Base-by-base conservation (phyloP, 2,113 vertebrate species). In the Chaenocephalus aceratus region DNA sequence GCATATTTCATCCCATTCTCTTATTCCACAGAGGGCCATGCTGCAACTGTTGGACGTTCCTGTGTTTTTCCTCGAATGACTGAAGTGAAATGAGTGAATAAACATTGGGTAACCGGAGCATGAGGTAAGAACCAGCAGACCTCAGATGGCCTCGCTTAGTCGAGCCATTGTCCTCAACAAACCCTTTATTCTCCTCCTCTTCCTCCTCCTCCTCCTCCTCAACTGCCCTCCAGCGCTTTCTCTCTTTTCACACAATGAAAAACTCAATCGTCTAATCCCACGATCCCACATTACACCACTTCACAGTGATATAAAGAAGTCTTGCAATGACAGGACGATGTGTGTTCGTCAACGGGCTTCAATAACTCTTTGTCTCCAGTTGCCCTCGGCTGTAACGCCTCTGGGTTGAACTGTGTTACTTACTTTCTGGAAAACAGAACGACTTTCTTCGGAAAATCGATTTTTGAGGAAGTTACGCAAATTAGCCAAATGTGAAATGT, bases 91-190 rank as follows among this genome's bases (percentile, higher is more conserved):
- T 77, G 52, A 80, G 84, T 82, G 80, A 83, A 88, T 72, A 81
- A 82, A 85, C 82, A 83, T 12, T 52, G 74, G 49, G 71, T 18
- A 61, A 75, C 23, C 46, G 52, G 75, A 67, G 76, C 5, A 75
- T 86, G 89, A 87, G 74, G 84, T 87, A 79, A 88, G 75, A 84
- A 77, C 80, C 71, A 89, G 84, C 90, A 88, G 85, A 80, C 76
- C 77, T 91, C 80, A 86, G 77, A 86, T 76, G 76, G 76, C 87
- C 75, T 58, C 21, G 72, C 30, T 85, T 46, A 90, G 83, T 81
- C 10, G 12, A 70, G 67, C 61, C 53, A 69, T 88, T 92, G 91
- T 92, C 81, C 89, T 91, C 56, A 85, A 88, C 87, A 86, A 79
- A 86, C 75, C 66, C 71, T 58, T 67, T 34, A 48, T 83, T 87